A percentile compares a stretch with the other conserved stretches of the same genome.
phyloP scores from a whole-genome alignment of 2,888 invertebrate genomes.

The Boloria euphrosyne region DNA sequence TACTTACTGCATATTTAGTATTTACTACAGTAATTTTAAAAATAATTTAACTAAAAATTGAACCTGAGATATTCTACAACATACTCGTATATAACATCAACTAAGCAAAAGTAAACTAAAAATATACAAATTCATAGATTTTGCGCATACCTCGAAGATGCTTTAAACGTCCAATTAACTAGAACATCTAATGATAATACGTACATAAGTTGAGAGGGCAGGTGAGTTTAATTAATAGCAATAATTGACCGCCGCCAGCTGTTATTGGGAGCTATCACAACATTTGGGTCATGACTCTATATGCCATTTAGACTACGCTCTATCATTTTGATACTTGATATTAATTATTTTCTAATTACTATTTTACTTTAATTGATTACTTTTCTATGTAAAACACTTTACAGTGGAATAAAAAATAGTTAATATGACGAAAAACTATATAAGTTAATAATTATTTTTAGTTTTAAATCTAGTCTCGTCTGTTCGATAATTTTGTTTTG shows the following conservation, averaged over 20 bases:
- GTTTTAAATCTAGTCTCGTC: no score
- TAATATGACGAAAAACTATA: no score
- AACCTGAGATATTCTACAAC: no score
- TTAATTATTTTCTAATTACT: background rate
- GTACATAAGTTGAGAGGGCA: slow-evolving; percentile 34
- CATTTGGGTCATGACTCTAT: slow-evolving; percentile 78
- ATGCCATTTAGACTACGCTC: slow-evolving; percentile 42
- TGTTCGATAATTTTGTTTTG: no score
- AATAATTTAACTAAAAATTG: no score
- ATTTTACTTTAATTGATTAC: no score
- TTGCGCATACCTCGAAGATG: slow-evolving; percentile 11
- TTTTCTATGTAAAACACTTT: no score
- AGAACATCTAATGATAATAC: slow-evolving; percentile 31
- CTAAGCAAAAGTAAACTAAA: background rate
- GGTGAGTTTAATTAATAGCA: slow-evolving; percentile 50
- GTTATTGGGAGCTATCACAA: slow-evolving; percentile 71
- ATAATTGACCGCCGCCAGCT: slow-evolving; percentile 69
- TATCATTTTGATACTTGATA: slow-evolving; percentile 46
- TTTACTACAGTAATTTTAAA: no score
- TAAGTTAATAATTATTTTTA: no score
- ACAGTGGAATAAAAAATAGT: no score
- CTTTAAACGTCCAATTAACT: slow-evolving; percentile 24
- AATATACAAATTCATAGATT: slow-evolving; percentile 1
- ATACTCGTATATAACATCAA: no score
- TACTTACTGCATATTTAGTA: no score